Conservation (phyloP, 2,113 vertebrate species). For the Megaleporinus macrocephalus region DNA sequence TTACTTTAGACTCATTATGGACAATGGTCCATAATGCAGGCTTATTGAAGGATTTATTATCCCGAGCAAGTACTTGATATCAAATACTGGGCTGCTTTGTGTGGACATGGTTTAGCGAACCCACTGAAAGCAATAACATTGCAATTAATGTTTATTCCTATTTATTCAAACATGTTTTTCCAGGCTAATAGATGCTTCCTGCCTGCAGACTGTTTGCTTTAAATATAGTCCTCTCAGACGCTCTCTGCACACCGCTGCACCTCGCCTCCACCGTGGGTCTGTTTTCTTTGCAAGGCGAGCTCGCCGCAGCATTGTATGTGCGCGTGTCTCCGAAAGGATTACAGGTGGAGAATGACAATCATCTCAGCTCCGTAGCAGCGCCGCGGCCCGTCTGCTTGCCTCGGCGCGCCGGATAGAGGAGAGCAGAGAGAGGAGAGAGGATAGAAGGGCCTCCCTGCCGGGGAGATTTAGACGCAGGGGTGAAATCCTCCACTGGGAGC, state of each 20-base stretch:
- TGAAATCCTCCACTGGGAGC: slow-evolving; percentile 69
- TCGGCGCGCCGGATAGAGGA: neutral
- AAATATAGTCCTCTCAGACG: neutral
- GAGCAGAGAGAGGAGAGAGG: slow-evolving; percentile 36
- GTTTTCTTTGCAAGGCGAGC: neutral
- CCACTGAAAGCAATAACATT: no score
- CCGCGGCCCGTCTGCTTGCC: slow-evolving; percentile 15
- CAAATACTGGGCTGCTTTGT: neutral
- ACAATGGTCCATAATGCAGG: no score
- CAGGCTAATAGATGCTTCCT: neutral
- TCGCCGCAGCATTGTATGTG: neutral
- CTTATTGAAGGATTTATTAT: no score
- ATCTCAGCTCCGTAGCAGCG: slow-evolving; percentile 12
- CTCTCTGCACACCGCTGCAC: no score
- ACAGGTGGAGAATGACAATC: slow-evolving; percentile 53
- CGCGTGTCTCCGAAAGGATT: slow-evolving; percentile 57
- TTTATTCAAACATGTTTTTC: no score
- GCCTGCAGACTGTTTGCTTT: neutral
- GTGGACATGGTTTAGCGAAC: no score
- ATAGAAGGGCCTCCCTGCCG: slow-evolving; percentile 61
- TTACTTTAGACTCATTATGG: no score
- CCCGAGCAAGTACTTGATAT: no score
- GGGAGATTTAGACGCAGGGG: slow-evolving; percentile 49
- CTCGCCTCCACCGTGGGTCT: neutral
- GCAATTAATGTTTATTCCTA: neutral